Evolutionary conservation across 2,888 invertebrate species (phyloP).

Genomic region (Pseudococcus jackbeardsleyi): DNA sequence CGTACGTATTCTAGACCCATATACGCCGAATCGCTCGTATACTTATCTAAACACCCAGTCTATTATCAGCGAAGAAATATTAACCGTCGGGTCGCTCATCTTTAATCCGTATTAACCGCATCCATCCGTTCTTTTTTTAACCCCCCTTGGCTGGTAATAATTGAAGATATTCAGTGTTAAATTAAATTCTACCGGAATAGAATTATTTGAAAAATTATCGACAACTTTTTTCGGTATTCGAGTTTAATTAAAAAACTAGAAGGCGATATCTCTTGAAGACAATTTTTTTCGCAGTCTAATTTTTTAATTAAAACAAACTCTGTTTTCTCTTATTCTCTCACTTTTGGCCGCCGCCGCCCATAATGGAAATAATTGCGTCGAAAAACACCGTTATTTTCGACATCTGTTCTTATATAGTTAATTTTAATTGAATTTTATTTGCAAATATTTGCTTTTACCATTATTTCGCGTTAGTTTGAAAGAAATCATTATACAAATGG

Average conservation of each 20-base stretch:
- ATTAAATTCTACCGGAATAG: slow-evolving; percentile 27
- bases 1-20: background rate
- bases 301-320: slow-evolving; percentile 55
- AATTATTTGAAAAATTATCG: slow-evolving; percentile 52
- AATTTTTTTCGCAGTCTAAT: slow-evolving; percentile 53
- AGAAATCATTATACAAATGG: slow-evolving; percentile 51
- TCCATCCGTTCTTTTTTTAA: background rate
- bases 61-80: slow-evolving; percentile 18
- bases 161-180: background rate
- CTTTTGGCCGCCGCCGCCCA: background rate
- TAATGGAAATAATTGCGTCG: slow-evolving; percentile 50
- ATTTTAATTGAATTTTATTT: slow-evolving; percentile 52
- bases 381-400: slow-evolving; percentile 46
- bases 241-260: slow-evolving; percentile 44
- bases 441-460: slow-evolving; percentile 50
- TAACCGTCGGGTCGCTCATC: background rate
- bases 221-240: slow-evolving; percentile 32
- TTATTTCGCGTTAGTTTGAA: slow-evolving; percentile 27
- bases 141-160: background rate
- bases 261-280: slow-evolving; percentile 36
- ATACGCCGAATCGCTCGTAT: background rate
- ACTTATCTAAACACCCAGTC: background rate
- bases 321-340: background rate
- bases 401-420: slow-evolving; percentile 53
- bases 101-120: slow-evolving; percentile 10